A percentile compares a stretch with the other conserved stretches of the same genome.
Conservation (phyloP, 2,888 invertebrate genomes). For the Polietes domitor region DNA sequence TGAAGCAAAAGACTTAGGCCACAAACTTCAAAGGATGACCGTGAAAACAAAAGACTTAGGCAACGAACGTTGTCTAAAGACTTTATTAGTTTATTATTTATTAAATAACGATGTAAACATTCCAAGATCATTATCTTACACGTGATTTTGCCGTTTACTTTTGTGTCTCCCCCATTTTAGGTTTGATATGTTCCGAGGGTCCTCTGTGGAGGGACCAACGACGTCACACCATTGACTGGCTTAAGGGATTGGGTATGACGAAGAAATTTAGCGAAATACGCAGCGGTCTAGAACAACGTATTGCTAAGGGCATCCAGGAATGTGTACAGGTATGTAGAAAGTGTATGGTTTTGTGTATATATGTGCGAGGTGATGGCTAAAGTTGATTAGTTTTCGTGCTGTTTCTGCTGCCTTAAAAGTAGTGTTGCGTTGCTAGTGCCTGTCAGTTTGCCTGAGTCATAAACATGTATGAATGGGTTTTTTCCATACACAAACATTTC, state of each 20-base stretch:
- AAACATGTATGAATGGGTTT: conserved; percentile 49
- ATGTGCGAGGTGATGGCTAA: not conserved
- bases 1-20: conserved; percentile 69
- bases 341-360: no score
- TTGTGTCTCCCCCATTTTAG: conserved; percentile 80
- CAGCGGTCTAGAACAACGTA: conserved; percentile 85
- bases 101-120: not conserved
- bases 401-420: no score
- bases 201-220: conserved; percentile 91
- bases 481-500: not conserved
- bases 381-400: conserved; percentile 30
- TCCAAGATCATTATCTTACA: not conserved
- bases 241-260: conserved; percentile 88
- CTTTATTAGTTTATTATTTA: conserved; percentile 6
- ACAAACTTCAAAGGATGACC: conserved; percentile 67
- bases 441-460: conserved; percentile 47
- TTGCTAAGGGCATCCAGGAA: conserved; percentile 84
- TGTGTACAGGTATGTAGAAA: conserved; percentile 81
- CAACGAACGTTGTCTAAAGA: not conserved
- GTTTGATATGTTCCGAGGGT: conserved; percentile 91
- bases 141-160: conserved; percentile 15
- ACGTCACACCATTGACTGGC: conserved; percentile 86
- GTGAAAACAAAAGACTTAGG: not conserved
- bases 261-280: conserved; percentile 84
- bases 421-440: not conserved